These are phyloP conservation scores for Chauna torquata DNA, from an alignment of 2,113 vertebrate species.

Conservation along the genomic window DNA sequence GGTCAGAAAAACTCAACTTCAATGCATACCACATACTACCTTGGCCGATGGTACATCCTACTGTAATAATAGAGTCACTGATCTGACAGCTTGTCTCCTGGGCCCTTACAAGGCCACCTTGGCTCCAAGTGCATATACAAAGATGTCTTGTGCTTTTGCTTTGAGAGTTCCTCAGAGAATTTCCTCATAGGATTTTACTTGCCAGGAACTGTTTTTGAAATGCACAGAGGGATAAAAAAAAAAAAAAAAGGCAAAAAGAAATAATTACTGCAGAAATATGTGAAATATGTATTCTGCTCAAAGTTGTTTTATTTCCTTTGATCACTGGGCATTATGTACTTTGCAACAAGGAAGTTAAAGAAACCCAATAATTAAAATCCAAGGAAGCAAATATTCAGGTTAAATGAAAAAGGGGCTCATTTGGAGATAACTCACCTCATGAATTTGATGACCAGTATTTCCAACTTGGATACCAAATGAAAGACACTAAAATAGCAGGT, in stretches of 20 bases:
- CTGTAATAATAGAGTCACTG: neutral
- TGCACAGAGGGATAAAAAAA: neutral
- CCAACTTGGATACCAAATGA: neutral
- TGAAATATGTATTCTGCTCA: neutral
- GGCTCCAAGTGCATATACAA: neutral
- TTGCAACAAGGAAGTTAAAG: neutral
- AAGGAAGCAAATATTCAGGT: neutral
- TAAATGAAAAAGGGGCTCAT: neutral
- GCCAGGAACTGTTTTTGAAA: neutral
- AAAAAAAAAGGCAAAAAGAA: neutral
- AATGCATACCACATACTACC: accelerated
- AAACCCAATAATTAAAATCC: neutral
- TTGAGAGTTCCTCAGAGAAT: neutral
- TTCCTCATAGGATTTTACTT: neutral
- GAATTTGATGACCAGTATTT: neutral
- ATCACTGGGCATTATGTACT: neutral
- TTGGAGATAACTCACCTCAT: neutral
- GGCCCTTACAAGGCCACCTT: neutral
- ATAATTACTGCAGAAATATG: neutral
- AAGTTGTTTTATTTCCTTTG: neutral
- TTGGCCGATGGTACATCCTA: neutral
- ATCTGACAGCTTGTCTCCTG: slow-evolving; percentile 1
- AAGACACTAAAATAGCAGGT: neutral
- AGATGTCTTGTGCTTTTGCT: neutral
- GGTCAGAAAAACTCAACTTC: neutral